Conservation (phyloP, 2,113 vertebrate species). For the Turdus rufiventris region DNA sequence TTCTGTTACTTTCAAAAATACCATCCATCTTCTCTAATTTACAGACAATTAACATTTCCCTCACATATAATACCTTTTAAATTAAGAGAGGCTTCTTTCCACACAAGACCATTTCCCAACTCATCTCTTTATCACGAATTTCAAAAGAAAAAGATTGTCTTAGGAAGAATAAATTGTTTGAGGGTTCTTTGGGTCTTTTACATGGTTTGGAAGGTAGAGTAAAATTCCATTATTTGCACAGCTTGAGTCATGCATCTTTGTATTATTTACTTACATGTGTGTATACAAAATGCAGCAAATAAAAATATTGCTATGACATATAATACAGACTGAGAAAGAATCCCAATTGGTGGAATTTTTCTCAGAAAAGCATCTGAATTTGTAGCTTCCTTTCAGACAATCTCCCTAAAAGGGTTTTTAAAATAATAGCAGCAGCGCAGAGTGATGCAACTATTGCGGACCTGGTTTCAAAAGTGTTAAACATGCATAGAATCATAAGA, state of each 20-base stretch:
- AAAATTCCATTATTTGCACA: conserved; percentile 27
- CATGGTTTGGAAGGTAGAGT: background rate
- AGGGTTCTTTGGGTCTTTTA: background rate
- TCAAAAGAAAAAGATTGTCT: background rate
- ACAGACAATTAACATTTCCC: background rate
- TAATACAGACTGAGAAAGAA: background rate
- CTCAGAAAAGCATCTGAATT: background rate
- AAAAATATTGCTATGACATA: conserved; percentile 17
- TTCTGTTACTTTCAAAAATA: background rate
- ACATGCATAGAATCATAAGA: background rate
- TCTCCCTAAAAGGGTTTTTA: background rate
- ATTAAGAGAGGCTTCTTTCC: background rate
- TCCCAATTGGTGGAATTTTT: background rate
- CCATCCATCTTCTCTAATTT: background rate
- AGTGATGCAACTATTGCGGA: background rate
- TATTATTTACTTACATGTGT: background rate
- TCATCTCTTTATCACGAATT: background rate
- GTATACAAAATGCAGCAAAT: conserved; percentile 18
- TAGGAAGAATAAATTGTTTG: background rate
- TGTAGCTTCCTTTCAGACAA: background rate
- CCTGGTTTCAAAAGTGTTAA: background rate
- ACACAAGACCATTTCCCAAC: background rate
- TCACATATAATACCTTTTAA: background rate
- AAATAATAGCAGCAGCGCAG: background rate
- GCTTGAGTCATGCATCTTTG: background rate